phyloP scores from a whole-genome alignment of 1,140 invertebrate species.

The Caenorhabditis remanei region DNA sequence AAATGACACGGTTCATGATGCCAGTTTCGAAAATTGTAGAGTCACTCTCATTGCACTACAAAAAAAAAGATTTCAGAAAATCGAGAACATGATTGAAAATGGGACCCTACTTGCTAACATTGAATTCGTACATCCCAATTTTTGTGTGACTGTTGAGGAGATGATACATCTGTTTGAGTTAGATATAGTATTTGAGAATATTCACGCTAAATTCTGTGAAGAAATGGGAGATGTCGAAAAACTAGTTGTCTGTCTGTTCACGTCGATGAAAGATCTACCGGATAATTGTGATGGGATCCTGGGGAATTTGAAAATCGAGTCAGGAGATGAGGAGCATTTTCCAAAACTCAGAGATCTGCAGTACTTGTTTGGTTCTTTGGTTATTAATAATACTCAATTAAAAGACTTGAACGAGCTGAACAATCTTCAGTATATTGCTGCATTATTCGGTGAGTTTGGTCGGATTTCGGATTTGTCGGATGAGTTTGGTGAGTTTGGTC shows the following conservation, averaged over 20 bases:
- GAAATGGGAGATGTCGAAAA: no score
- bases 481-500: not conserved
- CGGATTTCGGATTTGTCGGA: not conserved
- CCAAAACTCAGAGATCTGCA: not conserved
- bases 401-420: not conserved
- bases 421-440: not conserved
- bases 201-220: no score
- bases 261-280: not conserved
- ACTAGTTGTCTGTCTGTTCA: not conserved
- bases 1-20: not conserved
- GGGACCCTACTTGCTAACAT: no score
- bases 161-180: no score
- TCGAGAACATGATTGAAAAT: no score
- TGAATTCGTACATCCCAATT: no score
- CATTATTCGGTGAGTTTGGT: not conserved
- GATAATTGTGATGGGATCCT: not conserved
- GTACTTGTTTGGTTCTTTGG: not conserved
- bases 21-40: not conserved
- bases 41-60: no score
- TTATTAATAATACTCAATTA: not conserved
- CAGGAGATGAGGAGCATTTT: not conserved
- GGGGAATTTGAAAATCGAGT: not conserved
- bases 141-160: no score
- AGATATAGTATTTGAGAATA: no score
- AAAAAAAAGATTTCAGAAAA: no score